Conservation (phyloP, 2,113 vertebrate species). For the Turdus rufiventris region DNA sequence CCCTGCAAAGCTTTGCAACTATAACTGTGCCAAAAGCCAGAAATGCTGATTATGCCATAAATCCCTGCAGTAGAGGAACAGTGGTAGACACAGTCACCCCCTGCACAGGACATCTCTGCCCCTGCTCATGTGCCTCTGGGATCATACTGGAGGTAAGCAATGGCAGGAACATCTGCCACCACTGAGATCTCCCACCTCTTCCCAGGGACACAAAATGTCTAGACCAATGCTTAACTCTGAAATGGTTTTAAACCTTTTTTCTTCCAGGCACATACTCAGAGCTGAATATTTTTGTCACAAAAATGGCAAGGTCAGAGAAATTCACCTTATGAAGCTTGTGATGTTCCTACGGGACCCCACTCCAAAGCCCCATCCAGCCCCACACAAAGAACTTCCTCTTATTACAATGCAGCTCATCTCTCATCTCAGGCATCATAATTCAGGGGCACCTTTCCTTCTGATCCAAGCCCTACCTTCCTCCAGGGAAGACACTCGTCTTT, state of each 20-base stretch:
- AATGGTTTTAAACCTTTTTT: not conserved
- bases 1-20: not conserved
- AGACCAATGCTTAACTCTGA: not conserved
- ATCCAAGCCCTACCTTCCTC: not conserved
- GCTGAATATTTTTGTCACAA: constrained; percentile 12
- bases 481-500: not conserved
- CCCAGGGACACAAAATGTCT: not conserved
- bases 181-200: not conserved
- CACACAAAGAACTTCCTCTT: not conserved
- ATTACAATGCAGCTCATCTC: not conserved
- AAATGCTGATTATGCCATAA: not conserved
- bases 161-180: not conserved
- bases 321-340: not conserved
- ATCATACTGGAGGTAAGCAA: rapidly evolving
- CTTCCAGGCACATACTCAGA: not conserved
- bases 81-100: not conserved
- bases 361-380: not conserved
- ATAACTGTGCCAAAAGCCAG: not conserved
- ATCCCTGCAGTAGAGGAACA: not conserved
- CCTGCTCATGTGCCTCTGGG: not conserved
- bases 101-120: not conserved
- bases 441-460: not conserved
- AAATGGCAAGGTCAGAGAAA: constrained; percentile 21
- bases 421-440: not conserved
- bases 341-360: not conserved